A percentile compares a stretch with the other conserved stretches of the same genome.
phyloP scores from a whole-genome alignment of 64 coral and sea anemone genomes.

The Porites lutea region DNA sequence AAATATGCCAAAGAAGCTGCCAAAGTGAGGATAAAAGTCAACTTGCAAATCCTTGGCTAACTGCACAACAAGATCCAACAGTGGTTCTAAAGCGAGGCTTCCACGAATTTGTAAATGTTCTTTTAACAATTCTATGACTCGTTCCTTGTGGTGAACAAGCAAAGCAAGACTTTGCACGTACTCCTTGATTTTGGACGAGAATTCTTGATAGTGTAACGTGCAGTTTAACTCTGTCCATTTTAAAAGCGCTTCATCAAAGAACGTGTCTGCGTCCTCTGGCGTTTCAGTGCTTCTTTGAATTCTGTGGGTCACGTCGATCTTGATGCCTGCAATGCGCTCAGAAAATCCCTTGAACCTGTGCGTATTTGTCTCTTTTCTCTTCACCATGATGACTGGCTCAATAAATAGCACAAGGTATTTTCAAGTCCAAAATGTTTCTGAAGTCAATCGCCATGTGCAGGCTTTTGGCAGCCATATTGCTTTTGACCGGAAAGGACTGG shows the following conservation, averaged over 20 bases:
- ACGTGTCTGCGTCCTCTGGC: constrained; percentile 94
- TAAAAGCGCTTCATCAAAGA: constrained; percentile 74
- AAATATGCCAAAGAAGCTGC: constrained; percentile 82
- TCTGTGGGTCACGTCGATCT: constrained; percentile 85
- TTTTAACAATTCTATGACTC: constrained; percentile 64
- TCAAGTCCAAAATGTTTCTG: not conserved
- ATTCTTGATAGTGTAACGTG: constrained; percentile 86
- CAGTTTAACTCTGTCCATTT: constrained; percentile 98
- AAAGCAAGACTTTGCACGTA: constrained; percentile 87
- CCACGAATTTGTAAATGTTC: constrained; percentile 64
- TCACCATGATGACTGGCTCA: constrained; percentile 31
- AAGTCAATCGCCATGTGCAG: constrained; percentile 11
- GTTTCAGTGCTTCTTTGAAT: constrained; percentile 70
- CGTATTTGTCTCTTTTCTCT: constrained; percentile 83
- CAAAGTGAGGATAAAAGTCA: constrained; percentile 89
- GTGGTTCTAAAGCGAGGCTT: constrained; percentile 69
- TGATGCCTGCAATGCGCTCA: constrained; percentile 89
- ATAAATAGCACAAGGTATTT: not conserved
- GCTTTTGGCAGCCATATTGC: not conserved
- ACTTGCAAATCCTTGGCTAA: constrained; percentile 84
- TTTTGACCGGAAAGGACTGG: constrained; percentile 18
- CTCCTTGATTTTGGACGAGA: constrained; percentile 62
- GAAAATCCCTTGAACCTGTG: constrained; percentile 90
- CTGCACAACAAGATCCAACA: constrained; percentile 88
- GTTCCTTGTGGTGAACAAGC: constrained; percentile 80